phyloP scores from a whole-genome alignment of 2,888 invertebrate genomes.

The Dione juno region DNA sequence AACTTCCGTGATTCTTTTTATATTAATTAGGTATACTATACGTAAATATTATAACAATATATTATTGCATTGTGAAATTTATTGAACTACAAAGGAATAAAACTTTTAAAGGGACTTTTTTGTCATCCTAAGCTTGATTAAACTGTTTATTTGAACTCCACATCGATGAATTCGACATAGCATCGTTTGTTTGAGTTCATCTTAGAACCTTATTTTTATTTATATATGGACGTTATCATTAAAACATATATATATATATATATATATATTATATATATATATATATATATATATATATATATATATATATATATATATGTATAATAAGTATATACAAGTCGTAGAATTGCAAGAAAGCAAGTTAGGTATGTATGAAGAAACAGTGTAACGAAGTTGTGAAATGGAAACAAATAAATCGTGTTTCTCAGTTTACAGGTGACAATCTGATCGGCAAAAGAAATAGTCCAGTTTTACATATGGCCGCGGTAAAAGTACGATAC shows the following conservation, averaged over 20 bases:
- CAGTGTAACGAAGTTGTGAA: conserved; percentile 53
- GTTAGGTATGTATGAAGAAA: conserved; percentile 47
- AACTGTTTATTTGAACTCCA: too few relatives aligned
- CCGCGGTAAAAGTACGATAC: conserved; percentile 78
- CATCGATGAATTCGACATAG: too few relatives aligned
- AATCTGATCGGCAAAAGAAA: conserved; percentile 74
- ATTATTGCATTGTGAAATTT: too few relatives aligned
- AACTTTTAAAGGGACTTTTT: conserved; percentile 75
- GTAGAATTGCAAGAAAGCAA: conserved; percentile 39
- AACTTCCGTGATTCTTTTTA: too few relatives aligned
- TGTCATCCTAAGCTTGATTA: conserved; percentile 50
- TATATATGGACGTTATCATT: background rate
- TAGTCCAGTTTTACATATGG: conserved; percentile 81
- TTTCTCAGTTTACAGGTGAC: conserved; percentile 66
- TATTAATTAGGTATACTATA: too few relatives aligned
- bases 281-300: background rate
- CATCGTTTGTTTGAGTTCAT: background rate
- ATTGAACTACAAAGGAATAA: too few relatives aligned
- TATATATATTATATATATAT: background rate
- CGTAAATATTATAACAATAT: too few relatives aligned
- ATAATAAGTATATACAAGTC: background rate
- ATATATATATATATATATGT: background rate
- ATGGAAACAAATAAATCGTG: conserved; percentile 55
- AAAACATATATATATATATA: background rate
- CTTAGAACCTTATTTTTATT: background rate